A percentile compares a stretch with the other conserved stretches of the same genome.
These are phyloP conservation scores for Eristalis arbustorum DNA, from an alignment of 2,888 invertebrate genomes.

Conservation along the genomic window DNA sequence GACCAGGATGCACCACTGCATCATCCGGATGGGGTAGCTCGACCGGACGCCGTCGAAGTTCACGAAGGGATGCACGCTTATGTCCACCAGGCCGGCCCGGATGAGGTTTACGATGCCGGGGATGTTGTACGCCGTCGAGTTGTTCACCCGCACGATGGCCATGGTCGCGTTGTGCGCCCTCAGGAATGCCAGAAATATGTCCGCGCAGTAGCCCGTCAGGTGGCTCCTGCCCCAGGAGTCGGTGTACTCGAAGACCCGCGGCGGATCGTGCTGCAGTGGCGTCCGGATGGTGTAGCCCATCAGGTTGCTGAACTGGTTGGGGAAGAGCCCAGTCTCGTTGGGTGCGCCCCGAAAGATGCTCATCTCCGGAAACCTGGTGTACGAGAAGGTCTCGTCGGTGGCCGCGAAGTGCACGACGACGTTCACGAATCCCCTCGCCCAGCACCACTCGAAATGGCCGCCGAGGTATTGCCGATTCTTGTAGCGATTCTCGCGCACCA, in stretches of 20 bases:
- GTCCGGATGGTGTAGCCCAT: constrained; percentile 70
- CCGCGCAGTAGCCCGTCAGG: constrained; percentile 72
- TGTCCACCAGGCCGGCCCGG: constrained; percentile 69
- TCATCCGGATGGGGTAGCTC: constrained; percentile 73
- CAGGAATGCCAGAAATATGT: constrained; percentile 70
- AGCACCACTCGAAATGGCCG: constrained; percentile 73
- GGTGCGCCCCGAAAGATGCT: constrained; percentile 5
- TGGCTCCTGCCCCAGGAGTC: constrained; percentile 15
- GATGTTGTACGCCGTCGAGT: constrained; percentile 69
- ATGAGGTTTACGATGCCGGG: constrained; percentile 65
- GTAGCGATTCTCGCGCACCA: constrained; percentile 42
- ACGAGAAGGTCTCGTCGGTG: constrained; percentile 55
- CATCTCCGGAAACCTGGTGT: constrained; percentile 69
- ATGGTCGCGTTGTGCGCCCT: constrained; percentile 71
- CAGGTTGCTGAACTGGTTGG: constrained; percentile 71
- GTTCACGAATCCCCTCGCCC: constrained; percentile 72
- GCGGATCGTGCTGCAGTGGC: constrained; percentile 72
- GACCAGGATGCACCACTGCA: constrained; percentile 72
- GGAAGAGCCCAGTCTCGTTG: constrained; percentile 48
- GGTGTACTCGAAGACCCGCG: constrained; percentile 71
- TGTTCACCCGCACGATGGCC: constrained; percentile 48
- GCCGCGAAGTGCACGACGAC: constrained; percentile 67
- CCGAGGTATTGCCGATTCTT: constrained; percentile 39
- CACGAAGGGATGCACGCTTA: constrained; percentile 72
- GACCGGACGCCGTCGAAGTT: constrained; percentile 58